phyloP scores from a whole-genome alignment of 64 coral and sea anemone genomes.

The Actinia equina region DNA sequence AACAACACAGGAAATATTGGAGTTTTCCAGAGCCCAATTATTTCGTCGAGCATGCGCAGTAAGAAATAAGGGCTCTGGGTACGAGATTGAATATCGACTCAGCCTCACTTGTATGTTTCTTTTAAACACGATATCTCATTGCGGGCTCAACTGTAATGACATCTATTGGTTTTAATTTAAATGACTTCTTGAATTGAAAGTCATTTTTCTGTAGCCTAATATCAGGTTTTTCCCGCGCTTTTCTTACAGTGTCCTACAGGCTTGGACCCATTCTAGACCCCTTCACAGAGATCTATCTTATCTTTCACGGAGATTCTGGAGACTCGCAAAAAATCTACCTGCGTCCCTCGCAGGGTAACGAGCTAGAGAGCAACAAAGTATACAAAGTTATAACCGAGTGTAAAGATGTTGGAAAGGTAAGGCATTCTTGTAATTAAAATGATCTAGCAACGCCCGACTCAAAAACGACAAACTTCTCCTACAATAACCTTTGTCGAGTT shows the following conservation, averaged over 20 bases:
- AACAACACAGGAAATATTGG: too few species aligned
- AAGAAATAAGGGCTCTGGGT: too few species aligned
- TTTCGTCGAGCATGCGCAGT: too few species aligned
- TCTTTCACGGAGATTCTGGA: constrained; percentile 63
- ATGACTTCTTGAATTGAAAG: too few species aligned
- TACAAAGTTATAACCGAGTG: constrained; percentile 65
- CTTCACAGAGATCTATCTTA: constrained; percentile 64
- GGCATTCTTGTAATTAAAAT: background rate
- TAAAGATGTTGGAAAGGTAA: constrained; percentile 72
- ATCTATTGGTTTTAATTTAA: background rate
- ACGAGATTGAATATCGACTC: too few species aligned
- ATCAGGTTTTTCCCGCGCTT: background rate
- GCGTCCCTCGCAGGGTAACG: constrained; percentile 49
- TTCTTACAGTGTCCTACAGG: constrained; percentile 66
- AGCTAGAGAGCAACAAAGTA: constrained; percentile 57
- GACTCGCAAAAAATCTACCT: constrained; percentile 75
- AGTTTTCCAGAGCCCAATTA: too few species aligned
- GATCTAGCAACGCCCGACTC: too few species aligned
- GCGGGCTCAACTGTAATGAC: too few species aligned
- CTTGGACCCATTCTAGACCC: constrained; percentile 69
- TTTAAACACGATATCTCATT: too few species aligned
- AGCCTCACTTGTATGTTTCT: too few species aligned
- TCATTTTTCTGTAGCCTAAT: background rate
- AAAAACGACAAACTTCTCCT: background rate
- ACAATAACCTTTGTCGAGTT: too few species aligned